Percentiles rank a stretch among this genome's conserved stretches.
Evolutionary conservation across 2,113 vertebrate genomes (phyloP).

Genomic region (Sphaerodactylus townsendi): DNA sequence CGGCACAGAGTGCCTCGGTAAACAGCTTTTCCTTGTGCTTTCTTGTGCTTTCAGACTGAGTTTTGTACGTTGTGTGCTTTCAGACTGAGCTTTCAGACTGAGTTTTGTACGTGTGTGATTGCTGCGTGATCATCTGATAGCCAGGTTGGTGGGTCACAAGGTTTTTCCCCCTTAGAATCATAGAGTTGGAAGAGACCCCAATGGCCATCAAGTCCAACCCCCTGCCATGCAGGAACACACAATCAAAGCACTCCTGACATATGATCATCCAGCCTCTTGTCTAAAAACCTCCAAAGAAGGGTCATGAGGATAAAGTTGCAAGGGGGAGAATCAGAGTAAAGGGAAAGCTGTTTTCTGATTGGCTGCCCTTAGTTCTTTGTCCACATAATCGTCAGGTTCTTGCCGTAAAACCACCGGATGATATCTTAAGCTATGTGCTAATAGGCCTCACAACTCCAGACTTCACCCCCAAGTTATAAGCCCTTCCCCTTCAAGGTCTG

Average conservation of each 20-base stretch:
- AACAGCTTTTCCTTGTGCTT: constrained; percentile 16
- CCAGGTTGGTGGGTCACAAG: no score
- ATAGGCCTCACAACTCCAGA: neutral
- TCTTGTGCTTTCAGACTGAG: neutral
- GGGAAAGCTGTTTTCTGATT: neutral
- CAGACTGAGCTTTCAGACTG: neutral
- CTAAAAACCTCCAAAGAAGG: no score
- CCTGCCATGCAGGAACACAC: no score
- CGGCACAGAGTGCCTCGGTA: constrained; percentile 89
- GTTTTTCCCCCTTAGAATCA: neutral
- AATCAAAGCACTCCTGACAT: no score
- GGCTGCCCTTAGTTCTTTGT: neutral
- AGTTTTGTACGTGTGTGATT: neutral
- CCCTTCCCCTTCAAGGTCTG: no score
- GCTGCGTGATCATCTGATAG: neutral
- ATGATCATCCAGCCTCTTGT: no score
- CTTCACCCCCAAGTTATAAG: no score
- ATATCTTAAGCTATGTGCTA: no score
- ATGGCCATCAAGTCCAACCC: no score
- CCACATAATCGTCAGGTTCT: neutral
- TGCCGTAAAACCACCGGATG: neutral
- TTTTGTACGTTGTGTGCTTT: neutral
- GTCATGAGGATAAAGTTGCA: neutral
- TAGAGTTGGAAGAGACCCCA: no score
- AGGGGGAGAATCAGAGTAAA: neutral